Evolutionary conservation across 2,888 invertebrate species (phyloP), one percentile per base, ranked within the genome.

Genomic region (Ormyrus labotus): DNA sequence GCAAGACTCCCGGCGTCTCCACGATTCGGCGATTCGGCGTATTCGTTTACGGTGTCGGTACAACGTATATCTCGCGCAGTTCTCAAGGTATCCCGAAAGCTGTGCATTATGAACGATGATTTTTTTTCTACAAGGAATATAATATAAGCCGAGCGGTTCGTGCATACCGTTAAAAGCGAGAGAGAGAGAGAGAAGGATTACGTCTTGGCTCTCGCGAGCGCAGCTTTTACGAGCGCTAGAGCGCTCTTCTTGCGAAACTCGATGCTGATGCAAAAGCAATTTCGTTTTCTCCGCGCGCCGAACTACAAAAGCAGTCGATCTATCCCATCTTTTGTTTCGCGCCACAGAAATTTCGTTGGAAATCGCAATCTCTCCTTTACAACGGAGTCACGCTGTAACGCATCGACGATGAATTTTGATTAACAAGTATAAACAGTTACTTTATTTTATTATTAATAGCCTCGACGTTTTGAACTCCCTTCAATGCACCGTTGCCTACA

Each of bases 401-500:
- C 34, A 4, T 34, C 34, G 34, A 34, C 34, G 34, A 34, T 34
- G 34, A 34, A 34, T 34, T 34, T 34, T 34, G 3, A 34, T 34
- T 34, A 34, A 34, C 34, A 34, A 34, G 34, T 2, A 34, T 34
- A 34, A 34, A 4, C 34, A 34, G 34, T 34, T 0, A 4, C 34
- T 34, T 34, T 34, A 34, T 4, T 34, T 34, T 34, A 34, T 34
- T 57, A 57, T 73, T 64, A 73, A 64, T 64, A 48, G 55, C 19
- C 45, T 45, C 53, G 4, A 60, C 53, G 60, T 75, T 53, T 75
- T 61, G 61, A 60, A 47, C 68, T 50, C 68, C 53, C 13, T 45
- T 19, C 61, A 75, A 75, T 68, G 75, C 61, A 75, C 68, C 68
- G 68, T 61, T 75, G 61, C 68, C 68, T 68, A 34, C n/a, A 10